Evolutionary conservation across 1,140 invertebrate genomes (phyloP).

Genomic region (Drosophila pruinosa): DNA sequence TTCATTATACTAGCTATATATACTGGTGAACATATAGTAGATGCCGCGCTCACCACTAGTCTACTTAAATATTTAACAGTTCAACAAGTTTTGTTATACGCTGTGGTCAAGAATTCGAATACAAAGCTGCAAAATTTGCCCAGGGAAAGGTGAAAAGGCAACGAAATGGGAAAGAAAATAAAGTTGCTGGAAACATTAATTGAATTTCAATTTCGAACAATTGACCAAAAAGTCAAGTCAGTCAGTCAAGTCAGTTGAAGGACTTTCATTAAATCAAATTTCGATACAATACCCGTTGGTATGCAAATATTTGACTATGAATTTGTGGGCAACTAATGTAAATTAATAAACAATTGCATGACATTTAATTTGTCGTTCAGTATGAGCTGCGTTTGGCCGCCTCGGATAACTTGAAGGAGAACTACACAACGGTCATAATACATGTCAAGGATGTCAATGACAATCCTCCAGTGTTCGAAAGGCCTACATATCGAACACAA

Average conservation of each 20-base stretch:
- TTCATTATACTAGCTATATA: slow-evolving; percentile 38
- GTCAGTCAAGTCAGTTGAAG: slow-evolving; percentile 10
- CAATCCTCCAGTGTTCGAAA: slow-evolving; percentile 92
- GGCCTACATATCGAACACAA: slow-evolving; percentile 96
- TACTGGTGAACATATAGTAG: too few species aligned
- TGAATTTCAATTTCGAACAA: slow-evolving; percentile 75
- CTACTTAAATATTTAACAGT: slow-evolving; percentile 76
- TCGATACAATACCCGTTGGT: not conserved
- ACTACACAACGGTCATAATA: slow-evolving; percentile 97
- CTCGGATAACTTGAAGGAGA: slow-evolving; percentile 97
- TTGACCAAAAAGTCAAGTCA: slow-evolving; percentile 42
- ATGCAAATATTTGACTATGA: slow-evolving; percentile 29
- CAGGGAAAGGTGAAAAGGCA: slow-evolving; percentile 7
- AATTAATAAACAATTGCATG: slow-evolving; percentile 28
- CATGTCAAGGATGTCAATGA: slow-evolving; percentile 98
- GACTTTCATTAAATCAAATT: slow-evolving; percentile 53
- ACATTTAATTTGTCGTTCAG: slow-evolving; percentile 83
- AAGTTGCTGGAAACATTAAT: slow-evolving; percentile 61
- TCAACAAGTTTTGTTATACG: slow-evolving; percentile 60
- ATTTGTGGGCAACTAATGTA: slow-evolving; percentile 13
- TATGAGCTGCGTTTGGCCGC: slow-evolving; percentile 96
- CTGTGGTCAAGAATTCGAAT: slow-evolving; percentile 58
- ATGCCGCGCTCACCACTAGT: slow-evolving; percentile 54
- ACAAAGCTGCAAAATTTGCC: slow-evolving; percentile 18
- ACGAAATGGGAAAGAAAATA: not conserved